phyloP scores from a whole-genome alignment of 2,113 vertebrate genomes.

The Ellobius talpinus region DNA sequence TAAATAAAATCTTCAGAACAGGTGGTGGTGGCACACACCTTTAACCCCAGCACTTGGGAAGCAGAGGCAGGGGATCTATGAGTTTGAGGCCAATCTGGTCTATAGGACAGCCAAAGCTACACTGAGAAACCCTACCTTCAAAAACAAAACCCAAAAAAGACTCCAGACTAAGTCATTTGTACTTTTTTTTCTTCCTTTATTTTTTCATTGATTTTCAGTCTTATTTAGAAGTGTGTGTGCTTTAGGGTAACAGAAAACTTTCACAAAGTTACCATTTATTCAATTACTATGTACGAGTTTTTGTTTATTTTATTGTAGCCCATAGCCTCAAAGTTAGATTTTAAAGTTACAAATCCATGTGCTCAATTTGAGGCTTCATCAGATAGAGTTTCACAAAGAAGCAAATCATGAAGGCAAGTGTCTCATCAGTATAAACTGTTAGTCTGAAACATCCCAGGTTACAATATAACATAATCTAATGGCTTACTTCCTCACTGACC shows the following conservation, averaged over 20 bases:
- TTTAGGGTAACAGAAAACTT: background rate
- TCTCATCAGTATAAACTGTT: background rate
- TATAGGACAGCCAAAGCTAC: background rate
- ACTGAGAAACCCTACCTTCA: background rate
- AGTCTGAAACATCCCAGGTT: background rate
- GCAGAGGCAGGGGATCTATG: background rate
- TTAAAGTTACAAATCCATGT: background rate
- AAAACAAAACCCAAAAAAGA: background rate
- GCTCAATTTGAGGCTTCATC: background rate
- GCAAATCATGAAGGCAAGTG: background rate
- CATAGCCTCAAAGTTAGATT: background rate
- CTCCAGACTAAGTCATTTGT: background rate
- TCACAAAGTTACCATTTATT: slow-evolving; percentile 21
- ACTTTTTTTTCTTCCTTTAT: background rate
- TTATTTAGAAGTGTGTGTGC: slow-evolving; percentile 30
- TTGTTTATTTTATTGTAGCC: background rate
- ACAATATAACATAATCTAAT: background rate
- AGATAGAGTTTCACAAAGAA: slow-evolving; percentile 56
- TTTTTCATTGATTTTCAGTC: slow-evolving; percentile 24
- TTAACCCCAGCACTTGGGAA: background rate
- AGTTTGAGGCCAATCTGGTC: background rate
- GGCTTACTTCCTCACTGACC: background rate
- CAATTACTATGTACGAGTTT: background rate
- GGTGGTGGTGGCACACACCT: background rate
- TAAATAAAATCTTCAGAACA: background rate